These are phyloP conservation scores for Microcebus tavaratra DNA, from an alignment of 2,113 vertebrate species.

Conservation along the genomic window DNA sequence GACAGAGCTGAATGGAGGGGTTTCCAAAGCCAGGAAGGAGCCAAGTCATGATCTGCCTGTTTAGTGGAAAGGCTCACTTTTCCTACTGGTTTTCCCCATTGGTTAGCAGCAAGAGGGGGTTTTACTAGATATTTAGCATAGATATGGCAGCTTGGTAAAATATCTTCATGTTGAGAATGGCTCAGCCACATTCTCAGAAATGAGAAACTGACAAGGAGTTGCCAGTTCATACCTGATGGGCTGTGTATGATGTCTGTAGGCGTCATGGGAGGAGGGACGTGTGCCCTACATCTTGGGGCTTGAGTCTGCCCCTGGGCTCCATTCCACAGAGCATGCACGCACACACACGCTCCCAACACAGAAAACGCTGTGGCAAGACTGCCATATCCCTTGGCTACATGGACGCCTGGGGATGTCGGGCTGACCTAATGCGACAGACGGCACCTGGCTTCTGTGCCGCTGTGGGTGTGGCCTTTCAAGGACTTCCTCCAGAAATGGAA, in stretches of 20 bases:
- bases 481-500: not conserved
- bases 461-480: not conserved
- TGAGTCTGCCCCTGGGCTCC: not conserved
- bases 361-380: not conserved
- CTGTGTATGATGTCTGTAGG: rapidly evolving
- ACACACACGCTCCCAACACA: not conserved
- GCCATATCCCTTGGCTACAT: not conserved
- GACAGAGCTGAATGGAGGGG: not conserved
- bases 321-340: too few relatives aligned
- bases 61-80: not conserved
- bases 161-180: not conserved
- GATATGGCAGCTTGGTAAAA: not conserved
- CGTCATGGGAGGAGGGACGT: not conserved
- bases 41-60: not conserved
- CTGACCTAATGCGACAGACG: not conserved
- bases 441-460: not conserved
- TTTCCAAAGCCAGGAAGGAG: not conserved
- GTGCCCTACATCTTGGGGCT: not conserved
- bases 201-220: rapidly evolving
- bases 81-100: not conserved
- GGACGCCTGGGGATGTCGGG: not conserved
- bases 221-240: not conserved
- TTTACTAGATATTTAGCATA: not conserved
- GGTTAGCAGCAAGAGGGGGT: not conserved
- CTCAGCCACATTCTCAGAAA: not conserved